Percentiles rank a stretch among this genome's conserved stretches.
phyloP scores from a whole-genome alignment of 2,888 invertebrate species.

The Drosophila gaucha region DNA sequence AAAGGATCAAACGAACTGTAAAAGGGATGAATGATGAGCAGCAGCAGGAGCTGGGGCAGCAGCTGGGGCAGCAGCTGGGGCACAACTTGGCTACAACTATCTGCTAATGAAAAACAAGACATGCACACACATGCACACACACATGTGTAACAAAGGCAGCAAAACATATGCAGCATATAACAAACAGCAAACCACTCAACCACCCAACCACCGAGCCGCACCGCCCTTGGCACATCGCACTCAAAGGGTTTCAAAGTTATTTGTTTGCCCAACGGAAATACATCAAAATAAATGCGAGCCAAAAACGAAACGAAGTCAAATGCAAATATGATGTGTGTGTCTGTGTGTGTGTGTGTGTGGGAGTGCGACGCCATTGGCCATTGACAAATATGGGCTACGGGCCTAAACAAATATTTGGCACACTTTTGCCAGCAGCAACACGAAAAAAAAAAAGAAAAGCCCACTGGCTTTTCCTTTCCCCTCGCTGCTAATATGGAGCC shows the following conservation, averaged over 20 bases:
- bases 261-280: constrained; percentile 71
- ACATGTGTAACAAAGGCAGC: constrained; percentile 3
- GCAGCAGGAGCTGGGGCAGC: neutral
- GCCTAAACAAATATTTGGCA: constrained; percentile 75
- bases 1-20: constrained; percentile 55
- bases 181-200: constrained; percentile 1
- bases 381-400: constrained; percentile 53
- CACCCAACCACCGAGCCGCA: neutral
- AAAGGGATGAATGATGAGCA: constrained; percentile 50
- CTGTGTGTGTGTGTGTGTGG: constrained; percentile 20
- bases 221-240: constrained; percentile 15
- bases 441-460: no score
- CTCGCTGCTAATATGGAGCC: neutral
- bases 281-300: constrained; percentile 72
- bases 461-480: no score
- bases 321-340: constrained; percentile 58
- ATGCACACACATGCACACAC: constrained; percentile 16
- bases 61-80: constrained; percentile 14
- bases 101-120: constrained; percentile 66
- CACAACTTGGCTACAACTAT: constrained; percentile 40
- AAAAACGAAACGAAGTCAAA: constrained; percentile 56
- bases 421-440: constrained; percentile 46
- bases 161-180: constrained; percentile 7
- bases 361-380: constrained; percentile 45
- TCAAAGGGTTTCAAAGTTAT: constrained; percentile 53